These are phyloP conservation scores for Enchytraeus crypticus DNA, from an alignment of 2,888 invertebrate species.

Conservation along the genomic window DNA sequence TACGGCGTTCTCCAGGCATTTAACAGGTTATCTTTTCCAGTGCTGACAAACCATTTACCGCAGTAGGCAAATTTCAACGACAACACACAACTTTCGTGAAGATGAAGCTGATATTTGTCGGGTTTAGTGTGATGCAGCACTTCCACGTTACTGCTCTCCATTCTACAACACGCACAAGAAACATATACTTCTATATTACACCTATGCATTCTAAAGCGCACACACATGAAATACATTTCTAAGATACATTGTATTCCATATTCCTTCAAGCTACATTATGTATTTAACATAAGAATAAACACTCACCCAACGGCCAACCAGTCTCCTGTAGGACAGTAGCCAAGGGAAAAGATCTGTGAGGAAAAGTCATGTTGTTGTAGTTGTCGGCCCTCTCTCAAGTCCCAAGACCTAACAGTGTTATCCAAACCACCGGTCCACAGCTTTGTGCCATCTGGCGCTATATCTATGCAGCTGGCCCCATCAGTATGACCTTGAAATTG, in stretches of 20 bases:
- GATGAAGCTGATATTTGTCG: conserved; percentile 87
- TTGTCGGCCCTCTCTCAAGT: conserved; percentile 80
- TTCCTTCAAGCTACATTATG: background rate
- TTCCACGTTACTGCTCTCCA: conserved; percentile 92
- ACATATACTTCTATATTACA: too few species aligned
- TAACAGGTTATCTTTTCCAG: conserved; percentile 84
- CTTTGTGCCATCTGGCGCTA: conserved; percentile 75
- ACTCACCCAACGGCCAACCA: conserved; percentile 80
- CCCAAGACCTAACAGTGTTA: conserved; percentile 89
- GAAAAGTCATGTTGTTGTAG: conserved; percentile 86
- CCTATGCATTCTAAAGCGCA: too few species aligned
- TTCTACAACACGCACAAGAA: too few species aligned
- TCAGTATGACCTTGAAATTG: conserved; percentile 74
- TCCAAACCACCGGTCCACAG: conserved; percentile 92
- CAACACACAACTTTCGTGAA: conserved; percentile 90
- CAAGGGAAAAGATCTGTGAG: conserved; percentile 83
- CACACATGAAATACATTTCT: too few species aligned
- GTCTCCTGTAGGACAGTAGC: conserved; percentile 87
- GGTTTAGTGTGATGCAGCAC: conserved; percentile 67
- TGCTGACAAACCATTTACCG: conserved; percentile 92
- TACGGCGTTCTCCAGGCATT: conserved; percentile 93
- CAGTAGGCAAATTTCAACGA: conserved; percentile 85
- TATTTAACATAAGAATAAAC: background rate
- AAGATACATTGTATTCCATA: too few species aligned
- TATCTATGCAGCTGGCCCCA: conserved; percentile 90